Evolutionary conservation across 2,797 vertebrate genomes (phyloP).

Genomic region (Chloroceryle inda): DNA sequence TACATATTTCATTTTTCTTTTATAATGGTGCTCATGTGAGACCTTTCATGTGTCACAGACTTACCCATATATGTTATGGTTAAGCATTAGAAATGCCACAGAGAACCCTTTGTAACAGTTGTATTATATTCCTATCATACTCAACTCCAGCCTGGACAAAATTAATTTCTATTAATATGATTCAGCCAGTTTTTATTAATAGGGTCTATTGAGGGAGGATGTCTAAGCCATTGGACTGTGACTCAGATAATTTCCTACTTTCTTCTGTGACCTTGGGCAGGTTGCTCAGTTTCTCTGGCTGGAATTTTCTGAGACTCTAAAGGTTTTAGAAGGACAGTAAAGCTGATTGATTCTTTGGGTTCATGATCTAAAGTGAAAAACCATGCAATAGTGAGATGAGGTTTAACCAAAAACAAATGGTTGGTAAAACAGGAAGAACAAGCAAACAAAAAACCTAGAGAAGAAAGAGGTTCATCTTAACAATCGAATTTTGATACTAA

Average conservation of each 20-base stretch:
- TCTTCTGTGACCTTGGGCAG: conserved; percentile 50
- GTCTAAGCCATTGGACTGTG: conserved; percentile 46
- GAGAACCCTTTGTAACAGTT: background rate
- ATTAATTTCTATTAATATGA: conserved; percentile 58
- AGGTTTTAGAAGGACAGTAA: background rate
- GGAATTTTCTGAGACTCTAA: background rate
- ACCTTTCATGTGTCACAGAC: background rate
- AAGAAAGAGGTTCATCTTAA: background rate
- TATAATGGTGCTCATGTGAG: background rate
- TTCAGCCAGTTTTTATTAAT: conserved; percentile 57
- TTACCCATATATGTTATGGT: background rate
- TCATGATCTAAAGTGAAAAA: background rate
- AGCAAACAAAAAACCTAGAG: background rate
- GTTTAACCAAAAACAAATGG: background rate
- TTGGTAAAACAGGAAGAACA: background rate
- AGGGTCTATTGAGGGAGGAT: conserved; percentile 24
- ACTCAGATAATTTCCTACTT: conserved; percentile 59
- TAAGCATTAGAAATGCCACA: conserved; percentile 10
- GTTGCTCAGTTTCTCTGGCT: background rate
- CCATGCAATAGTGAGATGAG: background rate
- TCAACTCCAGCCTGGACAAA: background rate
- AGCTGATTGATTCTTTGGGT: background rate
- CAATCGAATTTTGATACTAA: background rate
- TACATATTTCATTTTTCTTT: background rate
- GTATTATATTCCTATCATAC: background rate